Percentiles rank a stretch among this genome's conserved stretches.
Evolutionary conservation across 2,888 invertebrate species (phyloP).

Genomic region (Ommatoiulus sabulosus): DNA sequence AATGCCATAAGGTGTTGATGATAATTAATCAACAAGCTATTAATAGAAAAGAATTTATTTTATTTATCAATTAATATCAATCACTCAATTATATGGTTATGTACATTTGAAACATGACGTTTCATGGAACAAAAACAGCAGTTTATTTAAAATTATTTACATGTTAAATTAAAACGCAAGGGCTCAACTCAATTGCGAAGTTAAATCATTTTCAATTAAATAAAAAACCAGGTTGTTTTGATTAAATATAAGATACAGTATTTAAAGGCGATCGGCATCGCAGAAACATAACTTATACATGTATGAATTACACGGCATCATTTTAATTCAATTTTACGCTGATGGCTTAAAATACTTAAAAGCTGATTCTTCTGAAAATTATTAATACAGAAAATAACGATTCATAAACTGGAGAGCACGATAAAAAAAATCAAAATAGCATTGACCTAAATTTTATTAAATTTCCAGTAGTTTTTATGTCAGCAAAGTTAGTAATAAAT

Average conservation of each 20-base stretch:
- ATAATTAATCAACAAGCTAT: too few relatives aligned
- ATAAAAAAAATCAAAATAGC: neutral
- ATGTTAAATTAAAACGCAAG: conserved; percentile 9
- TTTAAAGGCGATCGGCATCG: neutral
- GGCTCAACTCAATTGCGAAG: neutral
- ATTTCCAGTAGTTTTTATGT: neutral
- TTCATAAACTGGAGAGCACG: too few relatives aligned
- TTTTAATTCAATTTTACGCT: too few relatives aligned
- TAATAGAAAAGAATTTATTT: neutral
- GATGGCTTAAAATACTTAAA: too few relatives aligned
- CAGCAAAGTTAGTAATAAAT: too few relatives aligned
- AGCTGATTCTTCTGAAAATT: too few relatives aligned
- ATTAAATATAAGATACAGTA: neutral
- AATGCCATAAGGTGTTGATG: too few relatives aligned
- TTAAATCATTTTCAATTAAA: conserved; percentile 26
- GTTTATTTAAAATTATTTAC: conserved; percentile 25
- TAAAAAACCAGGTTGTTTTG: neutral
- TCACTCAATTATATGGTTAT: neutral
- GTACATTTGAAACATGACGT: neutral
- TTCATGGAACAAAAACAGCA: neutral
- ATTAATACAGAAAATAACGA: too few relatives aligned
- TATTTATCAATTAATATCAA: conserved; percentile 23
- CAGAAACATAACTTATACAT: neutral
- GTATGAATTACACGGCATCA: too few relatives aligned
- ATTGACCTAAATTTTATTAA: neutral